Conservation (phyloP, 2,113 vertebrate genomes). For the Gorsachius goisagi region DNA sequence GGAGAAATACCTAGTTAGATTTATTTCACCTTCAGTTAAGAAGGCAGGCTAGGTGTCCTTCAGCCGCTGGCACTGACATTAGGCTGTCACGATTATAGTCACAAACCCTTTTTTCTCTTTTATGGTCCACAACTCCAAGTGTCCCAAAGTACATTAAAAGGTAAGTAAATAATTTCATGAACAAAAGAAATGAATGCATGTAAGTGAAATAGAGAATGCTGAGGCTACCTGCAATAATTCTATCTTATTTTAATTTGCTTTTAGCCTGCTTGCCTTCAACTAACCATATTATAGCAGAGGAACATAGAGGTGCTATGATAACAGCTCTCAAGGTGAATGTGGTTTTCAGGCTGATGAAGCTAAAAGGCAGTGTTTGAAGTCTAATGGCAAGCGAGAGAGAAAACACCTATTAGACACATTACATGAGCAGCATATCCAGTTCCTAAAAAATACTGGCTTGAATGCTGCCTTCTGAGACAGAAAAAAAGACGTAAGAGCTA, state of each 20-base stretch:
- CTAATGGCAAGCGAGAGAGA: background rate
- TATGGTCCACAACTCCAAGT: background rate
- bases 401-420: background rate
- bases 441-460: background rate
- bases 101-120: background rate
- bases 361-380: constrained; percentile 1
- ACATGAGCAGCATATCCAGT: background rate
- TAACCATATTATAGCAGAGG: background rate
- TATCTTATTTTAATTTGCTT: background rate
- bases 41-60: background rate
- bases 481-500: background rate
- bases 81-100: background rate
- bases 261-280: background rate
- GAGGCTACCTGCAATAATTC: background rate
- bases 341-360: background rate
- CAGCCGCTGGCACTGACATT: background rate
- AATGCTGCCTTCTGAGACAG: background rate
- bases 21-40: background rate
- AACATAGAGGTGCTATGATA: background rate
- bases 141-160: background rate
- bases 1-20: background rate
- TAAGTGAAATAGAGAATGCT: background rate
- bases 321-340: background rate
- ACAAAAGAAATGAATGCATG: background rate
- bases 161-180: background rate